Base-by-base conservation (phyloP, 37 sponge, comb jelly and placozoan genomes). In the Cliona cf. orientalis region DNA sequence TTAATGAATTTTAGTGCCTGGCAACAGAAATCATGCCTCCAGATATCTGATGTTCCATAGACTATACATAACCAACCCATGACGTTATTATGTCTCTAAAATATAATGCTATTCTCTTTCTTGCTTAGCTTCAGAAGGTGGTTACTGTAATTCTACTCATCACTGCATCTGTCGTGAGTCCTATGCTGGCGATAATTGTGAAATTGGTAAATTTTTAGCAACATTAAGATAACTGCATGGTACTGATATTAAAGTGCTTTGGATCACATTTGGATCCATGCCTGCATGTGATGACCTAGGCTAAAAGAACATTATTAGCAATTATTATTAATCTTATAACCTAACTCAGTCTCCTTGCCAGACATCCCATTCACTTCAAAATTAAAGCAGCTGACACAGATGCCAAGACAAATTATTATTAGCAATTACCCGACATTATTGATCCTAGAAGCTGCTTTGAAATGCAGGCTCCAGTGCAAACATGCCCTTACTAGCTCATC, bases 111-210 rank as follows among this genome's bases (percentile, higher is more conserved):
- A n/a, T n/a, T n/a, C n/a, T n/a, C n/a, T n/a, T n/a, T n/a, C n/a
- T n/a, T n/a, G n/a, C n/a, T n/a, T 62, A 75, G 76, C 58, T 60
- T 31, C 76, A n/a, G 42, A 21, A 23, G 61, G 76, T 55, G 76
- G 76, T 44, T 75, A 60, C 42, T 75, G 76, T 58, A 32, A 58
- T 1, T 39, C 34, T 0, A 22, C 76, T 29, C 61, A 36, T 1
- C 25, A 39, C 21, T 75, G 76, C 36, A 9, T 75, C n/a, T 75
- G 76, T 42, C 11, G 22, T 11, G 42, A 35, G 42, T 41, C 28
- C 42, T 75, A 22, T 42, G 38, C 42, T 38, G 76, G 76, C 5
- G 61, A 75, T 1, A 2, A 40, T 62, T 75, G 76, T 21, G 36
- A 6, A 3, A 69, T 69, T 42, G 45, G 71, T 69, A 23, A 69